Evolutionary conservation across 1,140 invertebrate species (phyloP).

Genomic region (Formica exsecta): DNA sequence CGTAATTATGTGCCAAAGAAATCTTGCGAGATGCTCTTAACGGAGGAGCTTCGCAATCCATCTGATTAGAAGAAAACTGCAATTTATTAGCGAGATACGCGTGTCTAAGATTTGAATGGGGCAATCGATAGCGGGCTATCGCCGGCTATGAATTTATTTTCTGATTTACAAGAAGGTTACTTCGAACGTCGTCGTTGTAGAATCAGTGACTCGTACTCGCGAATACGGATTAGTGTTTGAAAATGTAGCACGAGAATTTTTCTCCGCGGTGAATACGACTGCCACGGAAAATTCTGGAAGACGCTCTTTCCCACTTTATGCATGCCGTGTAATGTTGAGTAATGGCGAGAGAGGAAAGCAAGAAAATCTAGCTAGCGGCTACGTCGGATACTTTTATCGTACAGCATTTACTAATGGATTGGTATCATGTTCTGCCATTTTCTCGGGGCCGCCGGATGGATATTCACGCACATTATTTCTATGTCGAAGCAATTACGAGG

Average conservation of each 20-base stretch:
- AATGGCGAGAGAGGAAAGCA: constrained; percentile 19
- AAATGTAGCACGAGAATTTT: constrained; percentile 18
- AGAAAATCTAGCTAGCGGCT: constrained; percentile 13
- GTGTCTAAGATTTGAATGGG: constrained; percentile 16
- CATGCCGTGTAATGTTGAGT: constrained; percentile 19
- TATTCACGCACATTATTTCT: constrained; percentile 46
- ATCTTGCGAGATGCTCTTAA: neutral
- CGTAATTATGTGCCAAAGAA: neutral
- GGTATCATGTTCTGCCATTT: constrained; percentile 52
- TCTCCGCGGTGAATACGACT: neutral
- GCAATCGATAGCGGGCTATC: neutral
- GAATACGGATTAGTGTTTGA: constrained; percentile 5
- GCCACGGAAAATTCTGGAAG: neutral
- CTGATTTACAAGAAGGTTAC: constrained; percentile 39
- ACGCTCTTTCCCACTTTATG: neutral
- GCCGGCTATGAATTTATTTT: constrained; percentile 8
- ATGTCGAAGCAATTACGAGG: constrained; percentile 28
- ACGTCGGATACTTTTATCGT: constrained; percentile 39
- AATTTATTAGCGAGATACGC: constrained; percentile 30
- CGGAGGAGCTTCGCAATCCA: neutral
- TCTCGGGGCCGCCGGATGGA: neutral
- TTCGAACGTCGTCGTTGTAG: neutral
- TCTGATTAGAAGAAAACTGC: constrained; percentile 9
- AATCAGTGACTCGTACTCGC: constrained; percentile 6
- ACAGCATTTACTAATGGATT: constrained; percentile 47